Base-by-base conservation (phyloP, 2,797 vertebrate genomes). In the Crypturellus tataupa region DNA sequence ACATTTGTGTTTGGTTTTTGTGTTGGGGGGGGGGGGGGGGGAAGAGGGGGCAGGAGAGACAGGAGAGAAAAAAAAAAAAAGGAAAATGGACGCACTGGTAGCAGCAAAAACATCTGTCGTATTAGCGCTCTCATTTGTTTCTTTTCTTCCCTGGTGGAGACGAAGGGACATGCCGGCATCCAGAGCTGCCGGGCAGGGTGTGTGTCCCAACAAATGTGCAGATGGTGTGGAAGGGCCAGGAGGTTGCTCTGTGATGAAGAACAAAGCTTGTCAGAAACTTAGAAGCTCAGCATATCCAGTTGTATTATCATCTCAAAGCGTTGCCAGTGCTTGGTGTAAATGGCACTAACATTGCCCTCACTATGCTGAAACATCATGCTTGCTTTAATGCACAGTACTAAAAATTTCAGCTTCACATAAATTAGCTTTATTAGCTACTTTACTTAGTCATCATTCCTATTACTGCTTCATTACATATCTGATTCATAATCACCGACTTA, bases 371-470 rank as follows among this genome's bases (percentile, higher is more conserved):
- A 89, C 91, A 96, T 94, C 94, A 92, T 84, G 78, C 85, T 93
- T 96, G 60, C 89, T 96, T 97, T 97, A 96, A 88, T 84, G 39
- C 91, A 95, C 37, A 68, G 77, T 96, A 95, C 64, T 94, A 95
- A 97, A 96, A 89, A 91, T 91, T 91, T 96, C 89, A 82, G 63
- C 90, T 94, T 96, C 93, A 76, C 78, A 80, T 97, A 92, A 88
- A 94, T 93, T 97, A 94, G 31, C 90, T 96, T 97, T 96, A 94
- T 95, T 91, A 79, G 85, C 63, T 89, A 78, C 94, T 97, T 97
- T 92, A 94, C 94, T 97, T 95, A 89, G 91, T 94, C 95, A 95
- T 96, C 84, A 88, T 92, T 97, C 82, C 93, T 94, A 91, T 96
- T 97, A 92, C 91, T 96, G 88, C 88, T 97, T 97, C 79, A 81